These are phyloP conservation scores for Pheosia gnoma DNA, from an alignment of 2,888 invertebrate genomes.

Conservation along the genomic window DNA sequence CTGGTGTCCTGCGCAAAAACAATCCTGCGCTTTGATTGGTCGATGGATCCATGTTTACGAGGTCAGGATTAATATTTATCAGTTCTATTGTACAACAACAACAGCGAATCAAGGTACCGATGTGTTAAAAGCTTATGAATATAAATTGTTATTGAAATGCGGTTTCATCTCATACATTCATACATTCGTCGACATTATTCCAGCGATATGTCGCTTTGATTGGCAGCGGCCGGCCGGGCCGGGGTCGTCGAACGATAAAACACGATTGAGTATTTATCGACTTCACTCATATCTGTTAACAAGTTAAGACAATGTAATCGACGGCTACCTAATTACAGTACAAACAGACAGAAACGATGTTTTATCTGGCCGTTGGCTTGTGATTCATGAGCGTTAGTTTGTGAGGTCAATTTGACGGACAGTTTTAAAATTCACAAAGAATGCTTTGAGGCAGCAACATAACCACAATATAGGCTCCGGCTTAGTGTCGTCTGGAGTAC, in stretches of 20 bases:
- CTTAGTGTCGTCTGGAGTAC: constrained; percentile 29
- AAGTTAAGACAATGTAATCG: constrained; percentile 64
- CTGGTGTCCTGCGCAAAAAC: constrained; percentile 47
- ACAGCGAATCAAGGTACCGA: constrained; percentile 63
- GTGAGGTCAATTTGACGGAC: constrained; percentile 1
- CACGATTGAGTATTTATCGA: constrained; percentile 54
- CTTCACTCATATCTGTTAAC: constrained; percentile 58
- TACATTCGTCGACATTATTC: constrained; percentile 46
- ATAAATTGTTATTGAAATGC: constrained; percentile 64
- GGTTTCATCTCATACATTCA: constrained; percentile 61
- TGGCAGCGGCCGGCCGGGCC: constrained; percentile 39
- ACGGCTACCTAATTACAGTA: constrained; percentile 52
- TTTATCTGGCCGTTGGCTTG: constrained; percentile 61
- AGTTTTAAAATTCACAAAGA: constrained; percentile 23
- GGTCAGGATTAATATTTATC: constrained; percentile 69
- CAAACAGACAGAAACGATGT: constrained; percentile 46
- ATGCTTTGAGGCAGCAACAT: constrained; percentile 21
- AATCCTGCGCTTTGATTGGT: constrained; percentile 31
- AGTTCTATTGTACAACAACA: constrained; percentile 62
- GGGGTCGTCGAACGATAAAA: constrained; percentile 70
- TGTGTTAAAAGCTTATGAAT: constrained; percentile 69
- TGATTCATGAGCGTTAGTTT: constrained; percentile 37
- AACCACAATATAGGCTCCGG: constrained; percentile 18
- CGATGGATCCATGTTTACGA: constrained; percentile 50
- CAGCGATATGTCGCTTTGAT: constrained; percentile 47